Base-by-base conservation (phyloP, 2,113 vertebrate genomes). In the Alethe diademata region DNA sequence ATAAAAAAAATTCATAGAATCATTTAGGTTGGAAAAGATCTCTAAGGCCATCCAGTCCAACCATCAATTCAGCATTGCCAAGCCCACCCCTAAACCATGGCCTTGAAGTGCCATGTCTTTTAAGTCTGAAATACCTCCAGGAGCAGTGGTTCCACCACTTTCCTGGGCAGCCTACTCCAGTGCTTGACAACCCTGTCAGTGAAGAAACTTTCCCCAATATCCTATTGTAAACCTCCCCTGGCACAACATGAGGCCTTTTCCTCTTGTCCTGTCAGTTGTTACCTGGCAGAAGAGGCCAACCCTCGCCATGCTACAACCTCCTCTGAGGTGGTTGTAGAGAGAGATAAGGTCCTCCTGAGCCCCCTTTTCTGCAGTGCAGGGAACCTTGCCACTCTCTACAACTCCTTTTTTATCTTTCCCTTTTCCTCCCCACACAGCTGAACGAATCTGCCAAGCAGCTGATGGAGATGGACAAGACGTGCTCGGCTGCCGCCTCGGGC, bases 391-490 rank as follows among this genome's bases (percentile, higher is more conserved):
- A 9, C 40, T 42, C n/a, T 54, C 22, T 33, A 28, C 78, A 62
- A 48, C 18, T 56, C 47, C 47, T 48, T 36, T 72, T 84, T 50
- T n/a, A 13, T n/a, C 25, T 58, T 72, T 64, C 12, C 19, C 16
- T 89, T 89, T 69, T 83, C 62, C 24, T 96, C 25, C 22, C 13
- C 70, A 19, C 48, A 11, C 96, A 99, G 99, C 98, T 99, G 92
- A 99, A 99, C 8, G 99, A 99, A 95, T 99, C 99, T 0, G 99
- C 99, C 89, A 99, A 99, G 97, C 99, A 99, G 97, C 97, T 99
- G 94, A 99, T 99, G 78, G 99, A 99, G 97, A 99, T 99, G 95
- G 99, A 99, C 98, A 99, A 99, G 97, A 98, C 98, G 0, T 97
- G 97, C 48, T 96, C 88, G 1, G 93, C 97, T 6, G 85, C 97